phyloP scores from a whole-genome alignment of 2,113 vertebrate species.

The Tympanuchus pallidicinctus region DNA sequence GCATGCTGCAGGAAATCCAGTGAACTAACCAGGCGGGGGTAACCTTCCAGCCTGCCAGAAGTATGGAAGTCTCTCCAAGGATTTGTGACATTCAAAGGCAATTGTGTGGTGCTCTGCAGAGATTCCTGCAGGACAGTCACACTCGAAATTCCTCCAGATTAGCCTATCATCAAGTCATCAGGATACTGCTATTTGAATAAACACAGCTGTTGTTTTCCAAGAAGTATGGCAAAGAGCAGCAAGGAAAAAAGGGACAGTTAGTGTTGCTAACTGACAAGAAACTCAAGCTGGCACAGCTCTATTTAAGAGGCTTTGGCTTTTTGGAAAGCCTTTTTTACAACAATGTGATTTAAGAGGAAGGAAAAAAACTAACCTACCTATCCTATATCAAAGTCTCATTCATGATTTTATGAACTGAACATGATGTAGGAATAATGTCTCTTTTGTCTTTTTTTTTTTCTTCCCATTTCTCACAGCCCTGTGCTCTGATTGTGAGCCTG shows the following conservation, averaged over 20 bases:
- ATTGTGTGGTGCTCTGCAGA: conserved; percentile 49
- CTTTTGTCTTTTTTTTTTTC: background rate
- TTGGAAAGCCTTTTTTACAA: conserved; percentile 52
- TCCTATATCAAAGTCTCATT: background rate
- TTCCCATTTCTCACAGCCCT: background rate
- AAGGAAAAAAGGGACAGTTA: conserved; percentile 76
- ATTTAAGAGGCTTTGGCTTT: conserved; percentile 45
- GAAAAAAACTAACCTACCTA: background rate
- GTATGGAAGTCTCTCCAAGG: conserved; percentile 57
- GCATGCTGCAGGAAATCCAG: conserved; percentile 36
- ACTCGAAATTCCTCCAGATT: conserved; percentile 80
- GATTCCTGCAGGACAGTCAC: conserved; percentile 72
- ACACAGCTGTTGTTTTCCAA: conserved; percentile 87
- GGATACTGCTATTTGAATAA: conserved; percentile 78
- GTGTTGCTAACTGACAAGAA: conserved; percentile 69
- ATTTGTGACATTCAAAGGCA: conserved; percentile 57
- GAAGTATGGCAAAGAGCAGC: conserved; percentile 80
- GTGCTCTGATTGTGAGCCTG: background rate
- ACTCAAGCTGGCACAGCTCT: conserved; percentile 62
- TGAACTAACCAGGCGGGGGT: background rate
- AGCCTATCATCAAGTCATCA: conserved; percentile 82
- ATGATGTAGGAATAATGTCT: background rate
- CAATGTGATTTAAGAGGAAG: conserved; percentile 40
- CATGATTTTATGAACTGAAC: background rate
- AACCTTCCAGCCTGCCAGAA: conserved; percentile 11